A percentile compares a stretch with the other conserved stretches of the same genome.
These are phyloP conservation scores for Drosophila cognata DNA, from an alignment of 2,888 invertebrate genomes.

Conservation along the genomic window DNA sequence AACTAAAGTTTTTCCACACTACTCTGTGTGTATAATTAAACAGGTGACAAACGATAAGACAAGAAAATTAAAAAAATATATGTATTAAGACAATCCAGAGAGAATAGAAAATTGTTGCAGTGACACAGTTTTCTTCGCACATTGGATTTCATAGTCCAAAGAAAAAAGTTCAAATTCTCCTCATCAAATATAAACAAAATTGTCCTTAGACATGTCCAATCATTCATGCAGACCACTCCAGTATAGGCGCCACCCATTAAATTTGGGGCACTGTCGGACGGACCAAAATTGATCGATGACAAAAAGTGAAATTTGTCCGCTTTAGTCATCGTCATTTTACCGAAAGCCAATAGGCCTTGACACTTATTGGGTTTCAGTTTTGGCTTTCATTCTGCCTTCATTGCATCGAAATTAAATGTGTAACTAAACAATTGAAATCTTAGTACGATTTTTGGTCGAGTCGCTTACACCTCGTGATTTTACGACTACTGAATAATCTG, in stretches of 20 bases:
- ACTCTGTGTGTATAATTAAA: conserved; percentile 69
- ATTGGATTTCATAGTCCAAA: conserved; percentile 15
- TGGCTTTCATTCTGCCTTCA: conserved; percentile 5
- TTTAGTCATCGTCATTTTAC: conserved; percentile 5
- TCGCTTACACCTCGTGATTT: background rate
- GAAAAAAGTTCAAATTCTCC: conserved; percentile 50
- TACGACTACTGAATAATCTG: background rate
- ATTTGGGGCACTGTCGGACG: conserved; percentile 50
- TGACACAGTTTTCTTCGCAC: conserved; percentile 45
- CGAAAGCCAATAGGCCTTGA: background rate
- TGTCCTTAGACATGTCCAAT: conserved; percentile 39
- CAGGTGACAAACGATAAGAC: conserved; percentile 45
- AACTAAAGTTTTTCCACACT: conserved; percentile 48
- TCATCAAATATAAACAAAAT: conserved; percentile 51
- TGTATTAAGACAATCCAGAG: conserved; percentile 1
- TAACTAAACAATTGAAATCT: background rate
- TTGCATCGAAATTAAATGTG: background rate
- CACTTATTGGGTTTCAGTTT: conserved; percentile 3
- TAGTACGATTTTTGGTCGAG: background rate
- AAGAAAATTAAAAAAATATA: conserved; percentile 29
- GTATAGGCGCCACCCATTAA: conserved; percentile 31
- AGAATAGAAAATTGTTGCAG: conserved; percentile 19
- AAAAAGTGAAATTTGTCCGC: conserved; percentile 22
- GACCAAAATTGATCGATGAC: conserved; percentile 68
- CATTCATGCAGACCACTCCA: conserved; percentile 58